Conservation (phyloP, 2,888 invertebrate species). For the Euphydryas editha region DNA sequence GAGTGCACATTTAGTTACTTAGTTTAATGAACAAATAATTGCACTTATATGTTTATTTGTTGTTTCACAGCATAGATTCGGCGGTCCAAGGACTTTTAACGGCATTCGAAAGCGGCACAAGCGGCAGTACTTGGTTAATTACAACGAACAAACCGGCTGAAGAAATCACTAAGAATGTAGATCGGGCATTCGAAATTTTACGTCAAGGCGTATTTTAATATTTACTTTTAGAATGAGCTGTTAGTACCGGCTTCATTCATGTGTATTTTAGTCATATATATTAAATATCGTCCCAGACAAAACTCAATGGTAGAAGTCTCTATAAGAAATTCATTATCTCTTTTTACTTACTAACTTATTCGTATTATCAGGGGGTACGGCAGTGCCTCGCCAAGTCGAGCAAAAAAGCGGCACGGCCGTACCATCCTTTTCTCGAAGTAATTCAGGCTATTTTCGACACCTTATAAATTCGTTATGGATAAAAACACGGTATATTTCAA, state of each 20-base stretch:
- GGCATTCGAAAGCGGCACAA: conserved; percentile 44
- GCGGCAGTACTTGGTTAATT: conserved; percentile 69
- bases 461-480: too few relatives aligned
- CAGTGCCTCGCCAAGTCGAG: too few relatives aligned
- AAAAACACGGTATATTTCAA: too few relatives aligned
- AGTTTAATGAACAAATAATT: neutral
- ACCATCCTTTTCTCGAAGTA: too few relatives aligned
- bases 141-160: conserved; percentile 60
- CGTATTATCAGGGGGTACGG: too few relatives aligned
- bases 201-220: conserved; percentile 53
- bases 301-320: too few relatives aligned
- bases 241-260: neutral
- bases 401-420: too few relatives aligned
- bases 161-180: conserved; percentile 61
- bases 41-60: neutral
- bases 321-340: too few relatives aligned
- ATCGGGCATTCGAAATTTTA: conserved; percentile 58
- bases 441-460: too few relatives aligned
- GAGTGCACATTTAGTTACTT: too few relatives aligned
- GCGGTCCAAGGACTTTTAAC: conserved; percentile 34
- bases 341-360: too few relatives aligned
- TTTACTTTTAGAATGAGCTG: neutral
- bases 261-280: neutral
- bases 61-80: conserved; percentile 30
- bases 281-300: too few relatives aligned